Base-by-base conservation (phyloP, 2,797 vertebrate species). In the Taeniopygia guttata region DNA sequence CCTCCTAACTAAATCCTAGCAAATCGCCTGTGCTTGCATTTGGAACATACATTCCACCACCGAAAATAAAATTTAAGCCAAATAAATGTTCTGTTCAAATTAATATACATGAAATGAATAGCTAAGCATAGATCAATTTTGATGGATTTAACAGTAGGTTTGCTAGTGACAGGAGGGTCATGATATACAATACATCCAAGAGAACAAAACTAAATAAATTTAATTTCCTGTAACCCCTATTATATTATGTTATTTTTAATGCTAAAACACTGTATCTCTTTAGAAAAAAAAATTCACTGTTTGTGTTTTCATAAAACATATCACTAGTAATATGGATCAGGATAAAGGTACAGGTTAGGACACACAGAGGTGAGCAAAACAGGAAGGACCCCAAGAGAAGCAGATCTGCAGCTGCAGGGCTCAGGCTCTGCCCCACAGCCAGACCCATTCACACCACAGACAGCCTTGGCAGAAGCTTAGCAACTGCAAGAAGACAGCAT, bases 31-130 rank as follows among this genome's bases (percentile, higher is more conserved):
- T 90, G 94, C 96, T 95, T 95, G 94, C 83, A 63, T 97, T 97
- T 87, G 89, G 87, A 96, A 97, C 87, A 96, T 94, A 74, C 95
- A 97, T 97, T 97, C 92, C 95, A 95, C 84, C 89, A 96, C 96
- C 19, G 75, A 96, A 98, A 98, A 96, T 97, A 97, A 97, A 97
- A 97, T 96, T 97, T 96, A 93, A 97, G 92, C 89, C 95, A 97
- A 97, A 97, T 96, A 97, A 97, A 96, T 94, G 96, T 90, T 96
- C 95, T 96, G 95, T 87, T 97, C 96, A 96, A 97, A 97, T 97
- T 96, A 94, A 97, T 97, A 96, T 94, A 96, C 95, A 97, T 97
- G 96, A 97, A 97, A 97, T 89, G 92, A 97, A 97, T 95, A 97
- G 96, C 94, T 97, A 96, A 96, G 94, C 95, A 90, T 93, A 97